Evolutionary conservation across 2,888 invertebrate genomes (phyloP).

Genomic region (Troides aeacus): DNA sequence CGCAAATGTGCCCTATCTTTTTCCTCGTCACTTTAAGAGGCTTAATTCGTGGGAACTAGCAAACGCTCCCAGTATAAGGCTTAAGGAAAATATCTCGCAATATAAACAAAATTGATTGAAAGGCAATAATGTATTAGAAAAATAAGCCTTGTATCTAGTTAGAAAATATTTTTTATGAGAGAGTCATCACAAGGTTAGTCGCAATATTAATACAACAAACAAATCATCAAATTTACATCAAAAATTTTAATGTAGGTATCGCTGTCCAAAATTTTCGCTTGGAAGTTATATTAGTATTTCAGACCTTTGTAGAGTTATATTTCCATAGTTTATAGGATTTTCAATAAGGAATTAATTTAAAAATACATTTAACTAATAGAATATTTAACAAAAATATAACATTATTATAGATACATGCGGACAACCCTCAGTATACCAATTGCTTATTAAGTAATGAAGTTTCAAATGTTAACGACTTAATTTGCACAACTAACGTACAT

Average conservation of each 20-base stretch:
- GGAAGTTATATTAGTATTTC: too few species aligned
- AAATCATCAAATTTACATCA: too few species aligned
- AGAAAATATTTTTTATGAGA: too few species aligned
- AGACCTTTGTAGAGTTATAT: too few species aligned
- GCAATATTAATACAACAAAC: too few species aligned
- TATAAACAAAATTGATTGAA: neutral
- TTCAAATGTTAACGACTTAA: neutral
- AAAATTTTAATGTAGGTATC: too few species aligned
- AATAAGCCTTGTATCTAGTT: neutral
- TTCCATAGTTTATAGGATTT: too few species aligned
- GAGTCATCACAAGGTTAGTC: too few species aligned
- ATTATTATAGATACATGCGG: neutral
- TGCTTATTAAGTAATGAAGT: neutral
- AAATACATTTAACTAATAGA: neutral
- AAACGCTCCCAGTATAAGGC: neutral
- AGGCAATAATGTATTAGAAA: neutral
- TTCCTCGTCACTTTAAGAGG: constrained; percentile 13
- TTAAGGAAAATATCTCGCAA: neutral
- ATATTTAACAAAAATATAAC: neutral
- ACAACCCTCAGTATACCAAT: too few species aligned
- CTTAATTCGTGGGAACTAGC: constrained; percentile 1
- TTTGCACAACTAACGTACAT: neutral
- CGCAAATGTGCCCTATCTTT: constrained; percentile 13
- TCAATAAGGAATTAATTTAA: too few species aligned
- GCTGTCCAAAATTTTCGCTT: too few species aligned